A percentile compares a stretch with the other conserved stretches of the same genome.
Conservation (phyloP, 2,113 vertebrate genomes). For the Pipa parva region DNA sequence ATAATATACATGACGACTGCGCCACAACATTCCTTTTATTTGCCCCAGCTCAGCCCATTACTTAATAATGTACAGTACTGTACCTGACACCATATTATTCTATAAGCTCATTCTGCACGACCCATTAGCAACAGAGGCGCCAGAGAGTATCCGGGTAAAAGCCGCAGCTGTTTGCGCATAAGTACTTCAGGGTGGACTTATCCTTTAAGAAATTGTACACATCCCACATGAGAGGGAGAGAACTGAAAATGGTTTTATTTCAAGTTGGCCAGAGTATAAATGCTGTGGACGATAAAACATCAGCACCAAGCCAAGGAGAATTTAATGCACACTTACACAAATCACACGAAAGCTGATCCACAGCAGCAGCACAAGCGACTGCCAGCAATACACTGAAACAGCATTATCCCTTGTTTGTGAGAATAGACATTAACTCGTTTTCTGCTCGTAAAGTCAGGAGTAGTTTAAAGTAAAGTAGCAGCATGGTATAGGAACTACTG, state of each 20-base stretch:
- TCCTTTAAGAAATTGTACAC: neutral
- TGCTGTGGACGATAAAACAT: constrained; percentile 25
- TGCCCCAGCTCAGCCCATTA: too few species aligned
- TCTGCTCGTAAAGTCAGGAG: neutral
- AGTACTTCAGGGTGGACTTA: too few species aligned
- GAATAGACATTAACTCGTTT: constrained; percentile 5
- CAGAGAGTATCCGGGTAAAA: too few species aligned
- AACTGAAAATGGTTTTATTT: constrained; percentile 31
- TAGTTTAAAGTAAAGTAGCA: neutral
- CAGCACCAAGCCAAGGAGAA: constrained; percentile 21
- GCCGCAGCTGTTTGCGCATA: too few species aligned
- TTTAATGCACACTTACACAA: constrained; percentile 24
- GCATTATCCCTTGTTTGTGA: neutral
- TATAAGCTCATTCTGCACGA: too few species aligned
- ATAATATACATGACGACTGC: too few species aligned
- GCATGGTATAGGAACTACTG: neutral
- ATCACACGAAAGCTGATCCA: constrained; percentile 25
- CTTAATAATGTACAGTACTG: too few species aligned
- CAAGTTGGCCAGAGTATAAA: constrained; percentile 8
- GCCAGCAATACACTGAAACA: constrained; percentile 27
- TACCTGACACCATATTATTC: too few species aligned
- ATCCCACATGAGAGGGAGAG: constrained; percentile 4
- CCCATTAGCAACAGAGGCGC: too few species aligned
- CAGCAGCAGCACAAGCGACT: constrained; percentile 16
- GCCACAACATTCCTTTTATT: too few species aligned